Conservation (phyloP, 2,113 vertebrate genomes). For the Thinocorus orbignyianus region DNA sequence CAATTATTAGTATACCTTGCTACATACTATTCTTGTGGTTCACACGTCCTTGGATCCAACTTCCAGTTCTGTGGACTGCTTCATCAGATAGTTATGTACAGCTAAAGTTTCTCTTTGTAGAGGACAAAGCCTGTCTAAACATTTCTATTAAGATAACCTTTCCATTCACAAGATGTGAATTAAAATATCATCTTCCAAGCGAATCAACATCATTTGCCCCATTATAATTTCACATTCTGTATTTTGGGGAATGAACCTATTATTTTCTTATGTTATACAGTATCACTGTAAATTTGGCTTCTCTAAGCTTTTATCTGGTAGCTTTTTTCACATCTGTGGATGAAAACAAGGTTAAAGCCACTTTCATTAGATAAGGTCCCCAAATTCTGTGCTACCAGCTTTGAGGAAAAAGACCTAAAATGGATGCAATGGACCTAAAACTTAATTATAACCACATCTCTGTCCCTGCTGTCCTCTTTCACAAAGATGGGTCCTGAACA, state of each 20-base stretch:
- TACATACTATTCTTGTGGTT: not conserved
- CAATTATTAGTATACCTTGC: not conserved
- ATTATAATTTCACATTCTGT: not conserved
- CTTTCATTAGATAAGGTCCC: not conserved
- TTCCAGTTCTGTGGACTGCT: not conserved
- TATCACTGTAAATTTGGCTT: not conserved
- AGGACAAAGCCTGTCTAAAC: not conserved
- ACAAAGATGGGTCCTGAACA: not conserved
- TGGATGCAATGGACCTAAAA: not conserved
- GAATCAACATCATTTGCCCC: not conserved
- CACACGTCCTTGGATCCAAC: not conserved
- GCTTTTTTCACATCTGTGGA: not conserved
- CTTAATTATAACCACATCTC: not conserved
- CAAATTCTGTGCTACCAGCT: not conserved
- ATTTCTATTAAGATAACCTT: not conserved
- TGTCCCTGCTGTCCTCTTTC: not conserved
- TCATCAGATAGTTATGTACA: not conserved
- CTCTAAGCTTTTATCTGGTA: not conserved
- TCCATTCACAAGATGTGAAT: not conserved
- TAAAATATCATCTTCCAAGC: not conserved
- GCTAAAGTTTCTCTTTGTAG: not conserved
- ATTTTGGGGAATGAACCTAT: not conserved
- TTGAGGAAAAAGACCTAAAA: not conserved
- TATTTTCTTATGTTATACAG: not conserved
- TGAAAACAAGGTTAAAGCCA: not conserved